Conservation (phyloP, 1,140 invertebrate species). For the Temnothorax nylanderi region DNA sequence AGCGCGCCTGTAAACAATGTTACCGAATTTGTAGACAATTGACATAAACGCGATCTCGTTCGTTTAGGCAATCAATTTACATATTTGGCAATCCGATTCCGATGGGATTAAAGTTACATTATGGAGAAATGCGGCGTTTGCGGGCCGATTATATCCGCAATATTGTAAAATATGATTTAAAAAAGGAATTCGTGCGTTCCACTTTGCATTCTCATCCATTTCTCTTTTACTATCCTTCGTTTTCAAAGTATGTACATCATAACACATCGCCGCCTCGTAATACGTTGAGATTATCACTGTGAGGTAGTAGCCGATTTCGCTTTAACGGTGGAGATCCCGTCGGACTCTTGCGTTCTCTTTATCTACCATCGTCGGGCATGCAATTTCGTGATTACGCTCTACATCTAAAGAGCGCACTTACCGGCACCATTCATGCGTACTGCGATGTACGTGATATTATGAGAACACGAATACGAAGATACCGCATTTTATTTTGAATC, state of each 20-base stretch:
- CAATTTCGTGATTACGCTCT: slow-evolving; percentile 37
- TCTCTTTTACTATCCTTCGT: not conserved
- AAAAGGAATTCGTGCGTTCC: not conserved
- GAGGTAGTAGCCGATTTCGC: not conserved
- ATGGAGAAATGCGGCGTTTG: not conserved
- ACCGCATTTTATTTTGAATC: not conserved
- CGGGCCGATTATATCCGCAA: not conserved
- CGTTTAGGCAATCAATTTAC: slow-evolving; percentile 27
- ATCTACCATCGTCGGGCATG: not conserved
- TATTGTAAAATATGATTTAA: not conserved
- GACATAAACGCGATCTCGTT: slow-evolving; percentile 38
- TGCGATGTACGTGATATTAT: slow-evolving; percentile 13
- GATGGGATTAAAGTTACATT: not conserved
- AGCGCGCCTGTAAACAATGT: slow-evolving; percentile 32
- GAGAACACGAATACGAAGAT: not conserved
- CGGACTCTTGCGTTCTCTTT: slow-evolving; percentile 9
- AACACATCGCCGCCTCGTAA: not conserved
- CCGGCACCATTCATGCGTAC: slow-evolving; percentile 18
- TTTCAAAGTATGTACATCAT: not conserved
- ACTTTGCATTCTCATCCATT: not conserved
- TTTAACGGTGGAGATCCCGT: not conserved
- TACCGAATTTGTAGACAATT: slow-evolving; percentile 12
- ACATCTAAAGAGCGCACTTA: slow-evolving; percentile 16
- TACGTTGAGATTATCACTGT: not conserved
- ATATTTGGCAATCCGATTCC: not conserved